Percentiles rank a stretch among this genome's conserved stretches.
Evolutionary conservation across 2,113 vertebrate species (phyloP).

Genomic region (Acanthisitta chloris): DNA sequence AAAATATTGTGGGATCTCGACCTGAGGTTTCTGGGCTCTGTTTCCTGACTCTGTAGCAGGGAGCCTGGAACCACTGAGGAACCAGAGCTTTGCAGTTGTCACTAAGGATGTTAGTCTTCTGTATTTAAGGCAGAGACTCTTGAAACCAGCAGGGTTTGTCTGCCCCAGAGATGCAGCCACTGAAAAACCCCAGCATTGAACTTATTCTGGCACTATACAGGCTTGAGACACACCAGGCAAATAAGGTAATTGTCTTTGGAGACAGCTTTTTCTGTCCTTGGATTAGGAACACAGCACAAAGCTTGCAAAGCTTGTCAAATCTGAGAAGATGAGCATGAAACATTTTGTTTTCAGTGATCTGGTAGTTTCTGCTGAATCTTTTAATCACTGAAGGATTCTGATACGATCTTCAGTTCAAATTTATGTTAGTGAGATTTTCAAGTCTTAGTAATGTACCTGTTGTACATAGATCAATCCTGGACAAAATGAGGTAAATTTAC

Average conservation of each 20-base stretch:
- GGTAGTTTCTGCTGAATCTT: neutral
- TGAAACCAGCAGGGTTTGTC: neutral
- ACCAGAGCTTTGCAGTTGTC: neutral
- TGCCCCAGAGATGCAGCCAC: neutral
- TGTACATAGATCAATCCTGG: neutral
- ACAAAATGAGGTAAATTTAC: neutral
- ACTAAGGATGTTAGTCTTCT: neutral
- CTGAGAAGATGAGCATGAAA: neutral
- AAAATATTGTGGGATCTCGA: neutral
- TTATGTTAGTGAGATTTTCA: neutral
- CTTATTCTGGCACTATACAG: neutral
- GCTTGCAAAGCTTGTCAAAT: neutral
- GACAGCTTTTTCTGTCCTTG: neutral
- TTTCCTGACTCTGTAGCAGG: neutral
- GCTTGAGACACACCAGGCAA: neutral
- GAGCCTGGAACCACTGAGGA: neutral
- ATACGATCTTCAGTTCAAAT: neutral
- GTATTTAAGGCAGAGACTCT: neutral
- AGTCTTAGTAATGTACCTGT: neutral
- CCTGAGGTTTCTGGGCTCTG: neutral
- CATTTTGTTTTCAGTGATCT: neutral
- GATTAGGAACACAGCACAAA: neutral
- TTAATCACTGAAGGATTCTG: neutral
- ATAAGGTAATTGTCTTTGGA: neutral
- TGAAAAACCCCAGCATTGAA: neutral